Evolutionary conservation across 2,888 invertebrate genomes (phyloP).

Genomic region (Lithophane socia): DNA sequence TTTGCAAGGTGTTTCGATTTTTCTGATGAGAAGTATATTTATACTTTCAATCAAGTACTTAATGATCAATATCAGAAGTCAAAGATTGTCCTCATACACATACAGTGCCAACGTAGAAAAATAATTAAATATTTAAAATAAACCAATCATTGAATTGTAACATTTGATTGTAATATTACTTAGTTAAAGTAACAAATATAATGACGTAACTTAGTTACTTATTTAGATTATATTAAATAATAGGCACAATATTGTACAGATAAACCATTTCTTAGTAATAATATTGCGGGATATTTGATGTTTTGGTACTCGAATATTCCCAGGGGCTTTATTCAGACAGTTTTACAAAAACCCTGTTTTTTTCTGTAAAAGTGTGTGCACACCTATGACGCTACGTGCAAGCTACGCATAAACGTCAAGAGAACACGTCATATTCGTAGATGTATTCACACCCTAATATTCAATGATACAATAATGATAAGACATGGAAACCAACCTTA

Average conservation of each 20-base stretch:
- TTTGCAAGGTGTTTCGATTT: too few species aligned
- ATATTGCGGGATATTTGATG: conserved; percentile 30
- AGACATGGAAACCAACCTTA: conserved; percentile 31
- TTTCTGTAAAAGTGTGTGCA: conserved; percentile 31
- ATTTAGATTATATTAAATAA: conserved; percentile 57
- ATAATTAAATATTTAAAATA: conserved; percentile 56
- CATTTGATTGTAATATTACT: conserved; percentile 65
- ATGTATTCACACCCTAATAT: conserved; percentile 31
- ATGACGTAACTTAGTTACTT: conserved; percentile 69
- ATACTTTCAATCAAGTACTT: too few species aligned
- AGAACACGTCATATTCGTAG: background rate
- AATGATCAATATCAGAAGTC: background rate
- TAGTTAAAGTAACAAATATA: conserved; percentile 67
- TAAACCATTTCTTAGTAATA: conserved; percentile 41
- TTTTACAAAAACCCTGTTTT: conserved; percentile 29
- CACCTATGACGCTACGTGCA: conserved; percentile 4
- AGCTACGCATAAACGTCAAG: background rate
- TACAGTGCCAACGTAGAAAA: conserved; percentile 61
- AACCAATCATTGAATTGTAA: conserved; percentile 64
- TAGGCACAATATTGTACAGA: conserved; percentile 66
- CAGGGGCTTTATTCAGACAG: conserved; percentile 20
- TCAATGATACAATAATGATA: conserved; percentile 29
- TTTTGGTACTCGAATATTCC: conserved; percentile 19
- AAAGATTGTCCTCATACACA: conserved; percentile 43
- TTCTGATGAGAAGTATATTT: too few species aligned